Base-by-base conservation (phyloP, 2,888 invertebrate species). In the Odontothrips loti region DNA sequence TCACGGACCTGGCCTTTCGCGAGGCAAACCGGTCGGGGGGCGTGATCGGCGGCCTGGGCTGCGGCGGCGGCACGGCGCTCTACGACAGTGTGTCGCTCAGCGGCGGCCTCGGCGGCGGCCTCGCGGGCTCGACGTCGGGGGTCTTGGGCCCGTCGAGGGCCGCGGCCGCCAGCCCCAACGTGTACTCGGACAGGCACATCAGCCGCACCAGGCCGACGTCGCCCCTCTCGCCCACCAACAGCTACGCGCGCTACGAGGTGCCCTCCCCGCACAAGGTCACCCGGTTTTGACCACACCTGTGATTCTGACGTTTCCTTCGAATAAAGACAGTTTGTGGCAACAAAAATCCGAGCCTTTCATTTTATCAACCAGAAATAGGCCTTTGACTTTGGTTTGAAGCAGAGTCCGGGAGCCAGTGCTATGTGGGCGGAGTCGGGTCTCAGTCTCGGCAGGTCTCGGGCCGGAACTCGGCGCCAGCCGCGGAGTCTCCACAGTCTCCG, bases 251-350 rank as follows among this genome's bases (percentile, higher is more conserved):
- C 78, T 86, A 85, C 79, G 85, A 85, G 48, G 82, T 84, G 12
- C 84, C 86, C 11, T 85, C 86, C 12, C 85, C 86, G 9, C 82
- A 84, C 48, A 85, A 85, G 82, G 84, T 86, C 34, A 86, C 86
- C 79, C 83, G 85, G 47, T 86, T 86, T 80, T 86, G 83, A 84
- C 27, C 15, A 4, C 17, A 11, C 58, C n/a, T n/a, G n/a, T 43
- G 34, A 43, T 6, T 6, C 34, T 6, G 34, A 43, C 34, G 34
- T 4, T 43, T 43, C 34, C 2, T 43, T 6, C 34, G 34, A 43
- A 43, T 43, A 43, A 43, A 43, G 34, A 43, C 34, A 43, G 6
- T 6, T 51, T 15, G 58, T 58, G 34, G 6, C 34, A 43, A 43
- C 34, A 2, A 43, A 43, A 2, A 43, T 4, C 34, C 34, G 34